Base-by-base conservation (phyloP, 1,140 invertebrate genomes). In the Nilaparvata lugens region DNA sequence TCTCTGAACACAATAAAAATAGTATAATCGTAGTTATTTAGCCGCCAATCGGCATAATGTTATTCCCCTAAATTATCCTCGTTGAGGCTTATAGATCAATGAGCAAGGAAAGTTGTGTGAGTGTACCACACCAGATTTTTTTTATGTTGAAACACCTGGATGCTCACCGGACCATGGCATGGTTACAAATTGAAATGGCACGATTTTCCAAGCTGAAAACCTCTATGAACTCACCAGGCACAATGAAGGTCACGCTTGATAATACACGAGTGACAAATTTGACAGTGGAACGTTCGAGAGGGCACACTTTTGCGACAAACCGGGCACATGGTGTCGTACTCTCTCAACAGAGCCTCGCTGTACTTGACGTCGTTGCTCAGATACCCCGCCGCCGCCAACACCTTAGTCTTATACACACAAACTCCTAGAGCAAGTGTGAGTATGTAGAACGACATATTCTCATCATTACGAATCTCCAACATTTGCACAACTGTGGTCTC, bases 401-500 rank as follows among this genome's bases (percentile, higher is more conserved):
- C 70, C 64, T 75, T 78, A 0, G 72, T 72, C 9, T 74, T 65
- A 52, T 75, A 73, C 19, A 76, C 62, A 25, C 70, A 70, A 52
- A 71, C 66, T 1, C 62, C 21, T 9, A 58, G 57, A 70, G 72
- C 72, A 1, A 77, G 62, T 19, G 85, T 74, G 24, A 84, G 72
- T 4, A 80, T 31, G 16, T 84, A 74, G 60, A 87, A 80, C 24
- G 80, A 67, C 56, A 82, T 72, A 70, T 88, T 85, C 66, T 88
- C 86, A 55, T 83, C 76, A 9, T 79, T 77, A 24, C 84, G 73
- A 61, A 88, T 85, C 70, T 87, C 82, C 51, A 86, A 69, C 48
- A 83, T 71, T 40, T 79, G 78, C 31, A 86, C 77, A 16, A 86
- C 79, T 60, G 73, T 74, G 21, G 80, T 66, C 70, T 87, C 81